Conservation (phyloP, 2,113 vertebrate genomes). For the Percopsis transmontana region DNA sequence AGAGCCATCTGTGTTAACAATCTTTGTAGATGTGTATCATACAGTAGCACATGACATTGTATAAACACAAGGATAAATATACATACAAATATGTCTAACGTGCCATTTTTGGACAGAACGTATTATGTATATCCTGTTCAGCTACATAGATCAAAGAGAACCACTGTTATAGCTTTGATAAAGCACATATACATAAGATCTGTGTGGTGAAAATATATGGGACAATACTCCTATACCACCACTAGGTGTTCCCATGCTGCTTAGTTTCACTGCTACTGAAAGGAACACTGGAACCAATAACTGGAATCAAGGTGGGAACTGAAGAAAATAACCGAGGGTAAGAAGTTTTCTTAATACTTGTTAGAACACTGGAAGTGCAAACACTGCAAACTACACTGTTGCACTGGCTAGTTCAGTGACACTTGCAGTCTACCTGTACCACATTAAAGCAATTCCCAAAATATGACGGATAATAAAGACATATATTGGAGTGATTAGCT, state of each 20-base stretch:
- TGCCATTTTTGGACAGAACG: conserved; percentile 74
- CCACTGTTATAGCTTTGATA: conserved; percentile 32
- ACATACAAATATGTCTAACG: conserved; percentile 53
- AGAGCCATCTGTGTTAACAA: conserved; percentile 29
- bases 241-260: conserved; percentile 58
- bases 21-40: conserved; percentile 37
- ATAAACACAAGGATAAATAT: conserved; percentile 44
- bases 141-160: conserved; percentile 32
- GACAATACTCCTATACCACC: conserved; percentile 38
- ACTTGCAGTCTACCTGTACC: conserved; percentile 32
- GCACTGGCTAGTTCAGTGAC: conserved; percentile 27
- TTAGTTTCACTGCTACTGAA: conserved; percentile 27
- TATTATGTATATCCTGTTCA: conserved; percentile 48
- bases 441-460: conserved; percentile 30
- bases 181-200: conserved; percentile 47
- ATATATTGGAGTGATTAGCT: conserved; percentile 43
- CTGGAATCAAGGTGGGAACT: conserved; percentile 17
- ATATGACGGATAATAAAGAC: conserved; percentile 35
- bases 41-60: conserved; percentile 49
- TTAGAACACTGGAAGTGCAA: conserved; percentile 55
- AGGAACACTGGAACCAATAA: conserved; percentile 42
- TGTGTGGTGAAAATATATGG: conserved; percentile 22
- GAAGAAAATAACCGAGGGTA: background rate
- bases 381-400: conserved; percentile 53
- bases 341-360: background rate